Percentiles rank a stretch among this genome's conserved stretches.
Conservation (phyloP, 2,797 vertebrate genomes). For the Rachycentron canadum region DNA sequence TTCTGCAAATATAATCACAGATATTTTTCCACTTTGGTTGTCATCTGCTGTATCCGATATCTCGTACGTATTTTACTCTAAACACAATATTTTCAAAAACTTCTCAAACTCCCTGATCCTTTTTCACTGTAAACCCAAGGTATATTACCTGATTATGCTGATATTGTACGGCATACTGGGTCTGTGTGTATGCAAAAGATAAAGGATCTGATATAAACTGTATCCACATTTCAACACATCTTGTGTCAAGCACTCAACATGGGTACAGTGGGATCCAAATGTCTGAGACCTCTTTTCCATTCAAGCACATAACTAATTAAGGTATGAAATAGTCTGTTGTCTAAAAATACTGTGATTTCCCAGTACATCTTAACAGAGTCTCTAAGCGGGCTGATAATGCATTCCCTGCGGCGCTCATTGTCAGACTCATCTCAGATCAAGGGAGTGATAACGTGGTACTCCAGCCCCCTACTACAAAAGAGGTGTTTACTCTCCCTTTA, state of each 20-base stretch:
- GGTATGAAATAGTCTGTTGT: neutral
- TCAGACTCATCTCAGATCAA: slow-evolving; percentile 41
- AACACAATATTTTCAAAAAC: no score
- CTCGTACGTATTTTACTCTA: neutral
- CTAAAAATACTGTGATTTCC: slow-evolving; percentile 25
- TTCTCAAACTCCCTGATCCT: neutral
- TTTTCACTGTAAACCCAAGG: neutral
- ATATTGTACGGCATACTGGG: neutral
- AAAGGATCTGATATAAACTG: neutral
- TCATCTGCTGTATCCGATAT: slow-evolving; percentile 1
- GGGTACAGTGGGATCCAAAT: no score
- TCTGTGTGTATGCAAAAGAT: neutral
- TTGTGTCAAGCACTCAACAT: neutral
- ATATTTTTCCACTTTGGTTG: slow-evolving; percentile 17
- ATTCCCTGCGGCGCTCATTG: slow-evolving; percentile 12
- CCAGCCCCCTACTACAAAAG: slow-evolving; percentile 1
- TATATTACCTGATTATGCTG: neutral
- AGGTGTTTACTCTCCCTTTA: neutral
- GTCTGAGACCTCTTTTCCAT: neutral
- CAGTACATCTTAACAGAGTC: slow-evolving; percentile 24
- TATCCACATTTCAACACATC: neutral
- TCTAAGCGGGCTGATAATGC: slow-evolving; percentile 47
- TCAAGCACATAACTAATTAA: neutral
- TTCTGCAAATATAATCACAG: neutral
- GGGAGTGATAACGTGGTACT: slow-evolving; percentile 30